phyloP scores from a whole-genome alignment of 2,888 invertebrate species.

The Tinea trinotella region DNA sequence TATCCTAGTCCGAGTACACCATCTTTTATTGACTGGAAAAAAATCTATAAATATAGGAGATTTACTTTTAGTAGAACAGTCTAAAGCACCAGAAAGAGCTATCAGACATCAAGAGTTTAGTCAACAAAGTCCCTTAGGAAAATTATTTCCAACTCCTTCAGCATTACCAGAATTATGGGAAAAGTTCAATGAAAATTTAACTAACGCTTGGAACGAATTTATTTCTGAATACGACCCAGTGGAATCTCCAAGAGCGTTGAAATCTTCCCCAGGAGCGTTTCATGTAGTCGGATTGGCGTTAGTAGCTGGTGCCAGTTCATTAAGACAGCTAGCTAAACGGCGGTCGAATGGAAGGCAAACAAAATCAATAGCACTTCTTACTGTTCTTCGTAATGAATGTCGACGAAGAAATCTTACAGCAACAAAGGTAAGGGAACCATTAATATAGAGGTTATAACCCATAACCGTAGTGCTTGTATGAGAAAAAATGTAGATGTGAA shows the following conservation, averaged over 20 bases:
- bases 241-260: constrained; percentile 77
- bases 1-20: constrained; percentile 81
- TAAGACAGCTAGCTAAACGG: constrained; percentile 75
- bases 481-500: too few relatives aligned
- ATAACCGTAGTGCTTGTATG: too few relatives aligned
- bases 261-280: constrained; percentile 71
- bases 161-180: constrained; percentile 78
- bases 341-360: constrained; percentile 42
- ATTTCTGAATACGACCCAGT: constrained; percentile 83
- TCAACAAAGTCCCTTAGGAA: constrained; percentile 58
- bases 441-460: not conserved
- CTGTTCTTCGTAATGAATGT: constrained; percentile 50
- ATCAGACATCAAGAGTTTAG: constrained; percentile 35
- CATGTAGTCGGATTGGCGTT: constrained; percentile 75
- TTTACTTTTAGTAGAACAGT: constrained; percentile 75
- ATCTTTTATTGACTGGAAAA: constrained; percentile 80
- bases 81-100: constrained; percentile 43
- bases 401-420: constrained; percentile 52
- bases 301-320: constrained; percentile 76
- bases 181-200: constrained; percentile 77
- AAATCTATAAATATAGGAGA: constrained; percentile 81
- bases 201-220: constrained; percentile 86
- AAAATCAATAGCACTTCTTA: constrained; percentile 57
- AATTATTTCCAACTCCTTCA: constrained; percentile 73
- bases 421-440: constrained; percentile 44